Conservation (phyloP, 2,797 vertebrate genomes). For the Alauda arvensis region DNA sequence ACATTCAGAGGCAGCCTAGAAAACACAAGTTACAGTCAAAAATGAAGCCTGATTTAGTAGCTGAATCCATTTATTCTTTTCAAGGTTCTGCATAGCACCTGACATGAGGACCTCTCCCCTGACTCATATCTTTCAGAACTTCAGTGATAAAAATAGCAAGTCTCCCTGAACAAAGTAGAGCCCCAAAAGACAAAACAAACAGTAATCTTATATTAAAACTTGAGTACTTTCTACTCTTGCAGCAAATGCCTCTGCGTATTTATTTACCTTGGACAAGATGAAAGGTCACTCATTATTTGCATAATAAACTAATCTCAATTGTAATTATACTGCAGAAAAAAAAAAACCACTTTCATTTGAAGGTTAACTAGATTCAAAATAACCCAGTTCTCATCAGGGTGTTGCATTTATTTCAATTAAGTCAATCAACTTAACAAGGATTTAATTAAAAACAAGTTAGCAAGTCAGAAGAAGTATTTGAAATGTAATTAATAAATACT, state of each 20-base stretch:
- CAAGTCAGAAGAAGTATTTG: slow-evolving; percentile 19
- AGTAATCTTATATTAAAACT: not conserved
- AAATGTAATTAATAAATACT: slow-evolving; percentile 48
- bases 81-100: not conserved
- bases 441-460: slow-evolving; percentile 58
- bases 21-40: not conserved
- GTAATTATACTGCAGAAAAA: slow-evolving; percentile 41
- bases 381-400: slow-evolving; percentile 46
- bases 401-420: slow-evolving; percentile 50
- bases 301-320: slow-evolving; percentile 38
- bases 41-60: not conserved
- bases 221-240: not conserved
- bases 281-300: slow-evolving; percentile 30
- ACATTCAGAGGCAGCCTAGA: not conserved
- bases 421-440: slow-evolving; percentile 39
- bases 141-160: not conserved
- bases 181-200: not conserved
- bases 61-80: not conserved
- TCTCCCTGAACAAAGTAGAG: not conserved
- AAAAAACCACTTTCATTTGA: not conserved
- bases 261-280: slow-evolving; percentile 19
- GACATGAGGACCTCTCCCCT: not conserved
- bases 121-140: not conserved
- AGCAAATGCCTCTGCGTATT: not conserved
- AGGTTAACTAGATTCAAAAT: slow-evolving; percentile 58